phyloP scores from a whole-genome alignment of 2,797 vertebrate species.

The Eulemur albifrons region DNA sequence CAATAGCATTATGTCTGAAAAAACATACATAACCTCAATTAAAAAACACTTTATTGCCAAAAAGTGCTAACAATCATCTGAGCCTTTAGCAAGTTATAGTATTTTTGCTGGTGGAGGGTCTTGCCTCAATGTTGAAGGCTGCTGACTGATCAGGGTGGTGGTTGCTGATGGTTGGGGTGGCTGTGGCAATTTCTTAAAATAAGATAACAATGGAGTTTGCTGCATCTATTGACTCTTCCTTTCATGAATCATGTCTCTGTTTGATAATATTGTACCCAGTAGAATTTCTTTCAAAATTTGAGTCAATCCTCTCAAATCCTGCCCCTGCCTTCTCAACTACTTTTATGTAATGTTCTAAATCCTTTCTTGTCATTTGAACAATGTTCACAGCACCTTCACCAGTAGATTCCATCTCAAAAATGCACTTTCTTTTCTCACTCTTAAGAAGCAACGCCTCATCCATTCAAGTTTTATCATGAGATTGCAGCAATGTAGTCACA shows the following conservation, averaged over 20 bases:
- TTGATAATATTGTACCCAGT: background rate
- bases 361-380: background rate
- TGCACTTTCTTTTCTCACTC: background rate
- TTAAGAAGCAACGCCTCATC: background rate
- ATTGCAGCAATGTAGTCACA: background rate
- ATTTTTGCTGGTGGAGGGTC: background rate
- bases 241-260: background rate
- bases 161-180: background rate
- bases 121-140: background rate
- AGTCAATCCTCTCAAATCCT: background rate
- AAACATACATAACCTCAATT: background rate
- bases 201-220: background rate
- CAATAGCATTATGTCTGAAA: background rate
- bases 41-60: background rate
- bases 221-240: background rate
- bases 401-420: background rate
- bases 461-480: background rate
- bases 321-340: background rate
- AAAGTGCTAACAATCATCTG: background rate
- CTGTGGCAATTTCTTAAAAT: background rate
- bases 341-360: background rate
- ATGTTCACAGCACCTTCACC: background rate
- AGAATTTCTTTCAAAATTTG: background rate
- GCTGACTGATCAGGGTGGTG: background rate
- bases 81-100: background rate